Evolutionary conservation across 2,113 vertebrate species (phyloP).

Genomic region (Lipophrys pholis): DNA sequence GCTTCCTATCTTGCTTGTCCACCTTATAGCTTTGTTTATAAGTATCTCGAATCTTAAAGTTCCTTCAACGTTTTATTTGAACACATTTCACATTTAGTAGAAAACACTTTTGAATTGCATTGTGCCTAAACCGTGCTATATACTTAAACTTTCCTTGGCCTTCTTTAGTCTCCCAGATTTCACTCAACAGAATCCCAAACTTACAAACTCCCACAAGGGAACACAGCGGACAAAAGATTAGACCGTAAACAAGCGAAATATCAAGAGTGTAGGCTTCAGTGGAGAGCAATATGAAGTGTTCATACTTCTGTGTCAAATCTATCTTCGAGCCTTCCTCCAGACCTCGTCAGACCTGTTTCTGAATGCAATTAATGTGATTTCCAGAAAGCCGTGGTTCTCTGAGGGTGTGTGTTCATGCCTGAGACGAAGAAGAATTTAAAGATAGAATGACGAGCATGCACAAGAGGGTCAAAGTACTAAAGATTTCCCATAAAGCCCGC

Average conservation of each 20-base stretch:
- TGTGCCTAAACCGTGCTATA: too few species aligned
- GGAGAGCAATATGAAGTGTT: background rate
- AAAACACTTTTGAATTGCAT: too few species aligned
- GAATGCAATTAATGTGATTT: background rate
- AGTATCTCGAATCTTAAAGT: too few species aligned
- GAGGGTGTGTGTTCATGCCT: slow-evolving; percentile 4
- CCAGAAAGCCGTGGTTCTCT: background rate
- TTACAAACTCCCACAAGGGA: slow-evolving; percentile 34
- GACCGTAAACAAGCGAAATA: slow-evolving; percentile 25
- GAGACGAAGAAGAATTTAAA: background rate
- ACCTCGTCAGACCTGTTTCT: slow-evolving; percentile 21
- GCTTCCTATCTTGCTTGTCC: too few species aligned
- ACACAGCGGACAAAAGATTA: slow-evolving; percentile 29
- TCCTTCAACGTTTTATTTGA: too few species aligned
- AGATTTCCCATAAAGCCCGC: background rate
- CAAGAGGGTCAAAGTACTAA: background rate
- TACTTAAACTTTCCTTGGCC: too few species aligned
- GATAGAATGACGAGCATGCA: slow-evolving; percentile 9
- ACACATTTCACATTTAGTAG: too few species aligned
- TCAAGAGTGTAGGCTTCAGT: background rate
- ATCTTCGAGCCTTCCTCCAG: background rate
- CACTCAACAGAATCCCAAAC: slow-evolving; percentile 24
- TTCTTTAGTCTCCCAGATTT: background rate
- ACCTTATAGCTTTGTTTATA: too few species aligned
- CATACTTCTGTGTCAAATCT: background rate